Evolutionary conservation across 92 coral and sea anemone genomes (phyloP).

Genomic region (Heliopora coerulea): DNA sequence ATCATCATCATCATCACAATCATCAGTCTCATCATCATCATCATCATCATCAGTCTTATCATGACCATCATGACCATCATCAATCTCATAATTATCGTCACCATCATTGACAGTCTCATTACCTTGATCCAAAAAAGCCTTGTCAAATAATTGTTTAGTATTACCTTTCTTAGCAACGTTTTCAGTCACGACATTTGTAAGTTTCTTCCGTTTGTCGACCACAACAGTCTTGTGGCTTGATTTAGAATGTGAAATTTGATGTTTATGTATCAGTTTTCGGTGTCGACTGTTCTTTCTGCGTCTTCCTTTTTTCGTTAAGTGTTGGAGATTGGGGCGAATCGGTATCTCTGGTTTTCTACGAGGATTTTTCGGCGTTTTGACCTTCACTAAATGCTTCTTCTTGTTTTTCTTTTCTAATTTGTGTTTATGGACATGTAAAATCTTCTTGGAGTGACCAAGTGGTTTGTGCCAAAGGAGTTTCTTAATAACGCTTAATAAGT

Average conservation of each 20-base stretch:
- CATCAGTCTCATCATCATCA: no score
- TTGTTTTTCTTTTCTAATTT: not conserved
- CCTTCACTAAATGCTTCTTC: not conserved
- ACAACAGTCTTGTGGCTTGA: not conserved
- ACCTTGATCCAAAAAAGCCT: no score
- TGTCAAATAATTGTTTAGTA: no score
- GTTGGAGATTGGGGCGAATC: not conserved
- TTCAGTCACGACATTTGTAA: not conserved
- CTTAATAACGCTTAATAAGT: conserved; percentile 11
- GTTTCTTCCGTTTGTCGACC: not conserved
- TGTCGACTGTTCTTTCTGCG: not conserved
- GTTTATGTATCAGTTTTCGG: not conserved
- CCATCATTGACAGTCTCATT: no score
- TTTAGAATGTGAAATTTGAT: not conserved
- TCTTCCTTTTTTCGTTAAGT: not conserved
- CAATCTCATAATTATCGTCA: no score
- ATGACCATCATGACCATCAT: no score
- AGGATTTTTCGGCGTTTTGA: not conserved
- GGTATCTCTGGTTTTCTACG: not conserved
- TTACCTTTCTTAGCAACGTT: not conserved
- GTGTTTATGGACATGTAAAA: not conserved
- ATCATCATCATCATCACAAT: no score
- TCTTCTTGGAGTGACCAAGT: not conserved
- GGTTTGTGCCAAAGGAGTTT: conserved; percentile 8
- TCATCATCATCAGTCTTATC: no score